phyloP scores from a whole-genome alignment of 1,140 invertebrate genomes.

The Aporrectodea caliginosa region DNA sequence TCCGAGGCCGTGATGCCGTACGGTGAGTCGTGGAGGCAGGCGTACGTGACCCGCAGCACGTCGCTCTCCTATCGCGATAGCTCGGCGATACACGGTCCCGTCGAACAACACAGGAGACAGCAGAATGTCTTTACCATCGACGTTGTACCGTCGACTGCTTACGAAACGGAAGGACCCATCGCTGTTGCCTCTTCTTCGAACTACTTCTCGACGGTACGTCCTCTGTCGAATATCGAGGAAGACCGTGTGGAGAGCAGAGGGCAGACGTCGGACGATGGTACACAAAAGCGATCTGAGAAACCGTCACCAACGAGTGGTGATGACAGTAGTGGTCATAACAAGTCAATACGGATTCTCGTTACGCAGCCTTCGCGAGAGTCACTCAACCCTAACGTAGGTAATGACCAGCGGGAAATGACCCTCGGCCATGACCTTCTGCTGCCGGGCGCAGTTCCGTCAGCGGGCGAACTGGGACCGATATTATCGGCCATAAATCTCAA shows the following conservation, averaged over 20 bases:
- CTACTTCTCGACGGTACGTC: background rate
- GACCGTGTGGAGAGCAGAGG: background rate
- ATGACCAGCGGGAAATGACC: too few species aligned
- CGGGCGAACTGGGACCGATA: background rate
- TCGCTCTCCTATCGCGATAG: background rate
- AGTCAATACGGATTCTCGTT: background rate
- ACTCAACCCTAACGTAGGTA: too few species aligned
- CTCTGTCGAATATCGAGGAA: background rate
- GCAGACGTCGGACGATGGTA: background rate
- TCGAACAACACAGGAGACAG: too few species aligned
- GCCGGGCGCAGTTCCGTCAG: background rate
- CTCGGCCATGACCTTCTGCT: too few species aligned
- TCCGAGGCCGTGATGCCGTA: background rate
- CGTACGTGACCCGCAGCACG: background rate
- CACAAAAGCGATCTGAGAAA: too few species aligned
- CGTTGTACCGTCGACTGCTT: too few species aligned
- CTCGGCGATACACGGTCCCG: too few species aligned
- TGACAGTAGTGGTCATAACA: too few species aligned
- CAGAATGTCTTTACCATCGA: too few species aligned
- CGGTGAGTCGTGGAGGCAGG: background rate
- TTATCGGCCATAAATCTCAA: background rate
- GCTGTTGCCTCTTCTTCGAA: background rate
- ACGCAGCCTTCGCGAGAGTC: background rate
- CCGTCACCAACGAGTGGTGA: too few species aligned
- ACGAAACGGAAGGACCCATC: background rate